Percentiles rank a stretch among this genome's conserved stretches.
These are phyloP conservation scores for Bucco capensis DNA, from an alignment of 2,113 vertebrate genomes.

Conservation along the genomic window DNA sequence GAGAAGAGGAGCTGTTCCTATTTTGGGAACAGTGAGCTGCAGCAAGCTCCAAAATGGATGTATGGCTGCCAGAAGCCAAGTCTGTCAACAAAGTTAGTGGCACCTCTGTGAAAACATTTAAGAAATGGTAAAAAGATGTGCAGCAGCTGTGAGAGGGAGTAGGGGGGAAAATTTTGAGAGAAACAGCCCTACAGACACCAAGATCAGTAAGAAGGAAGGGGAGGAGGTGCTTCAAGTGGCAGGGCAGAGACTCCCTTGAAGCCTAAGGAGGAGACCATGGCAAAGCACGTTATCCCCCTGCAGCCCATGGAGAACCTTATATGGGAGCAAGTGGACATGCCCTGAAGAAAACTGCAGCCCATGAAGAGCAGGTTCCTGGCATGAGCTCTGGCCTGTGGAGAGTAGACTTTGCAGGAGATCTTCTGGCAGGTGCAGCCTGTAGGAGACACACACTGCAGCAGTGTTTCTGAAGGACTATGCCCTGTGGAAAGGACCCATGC, in stretches of 20 bases:
- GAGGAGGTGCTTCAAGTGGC: not conserved
- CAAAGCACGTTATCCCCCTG: not conserved
- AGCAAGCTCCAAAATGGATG: not conserved
- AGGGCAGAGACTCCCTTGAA: not conserved
- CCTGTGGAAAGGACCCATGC: not conserved
- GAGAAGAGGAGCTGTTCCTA: not conserved
- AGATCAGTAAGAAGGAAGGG: not conserved
- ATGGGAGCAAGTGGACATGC: not conserved
- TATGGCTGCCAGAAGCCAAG: not conserved
- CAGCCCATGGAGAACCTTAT: not conserved
- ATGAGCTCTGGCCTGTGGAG: not conserved
- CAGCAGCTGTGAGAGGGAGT: not conserved
- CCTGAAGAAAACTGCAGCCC: not conserved
- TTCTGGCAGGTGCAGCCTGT: not conserved
- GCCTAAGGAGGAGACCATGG: not conserved
- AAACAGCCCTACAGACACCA: not conserved
- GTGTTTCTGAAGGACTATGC: not conserved
- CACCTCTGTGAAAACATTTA: not conserved
- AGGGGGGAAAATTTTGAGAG: not conserved
- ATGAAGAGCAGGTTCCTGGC: not conserved
- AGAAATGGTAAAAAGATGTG: not conserved
- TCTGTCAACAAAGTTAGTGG: not conserved
- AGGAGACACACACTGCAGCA: not conserved
- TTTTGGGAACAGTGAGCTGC: not conserved
- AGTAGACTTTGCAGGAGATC: not conserved